Evolutionary conservation across 2,797 vertebrate species (phyloP).

Genomic region (Aeoliscus strigatus): DNA sequence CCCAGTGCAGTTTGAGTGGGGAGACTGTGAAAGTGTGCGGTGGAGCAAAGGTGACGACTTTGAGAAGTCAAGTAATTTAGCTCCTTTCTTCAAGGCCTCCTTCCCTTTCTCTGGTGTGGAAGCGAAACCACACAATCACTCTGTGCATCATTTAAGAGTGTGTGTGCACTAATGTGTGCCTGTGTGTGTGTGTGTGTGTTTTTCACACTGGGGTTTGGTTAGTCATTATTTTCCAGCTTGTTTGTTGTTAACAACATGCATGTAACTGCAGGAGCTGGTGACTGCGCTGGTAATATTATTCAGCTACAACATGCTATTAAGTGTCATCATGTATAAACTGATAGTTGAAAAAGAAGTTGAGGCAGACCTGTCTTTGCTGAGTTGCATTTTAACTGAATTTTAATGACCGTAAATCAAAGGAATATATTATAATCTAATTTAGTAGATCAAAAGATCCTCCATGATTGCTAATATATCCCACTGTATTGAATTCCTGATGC

Average conservation of each 20-base stretch:
- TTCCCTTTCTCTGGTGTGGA: slow-evolving; percentile 36
- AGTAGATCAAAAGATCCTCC: slow-evolving; percentile 73
- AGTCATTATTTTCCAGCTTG: slow-evolving; percentile 21
- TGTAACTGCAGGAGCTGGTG: background rate
- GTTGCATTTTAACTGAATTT: slow-evolving; percentile 68
- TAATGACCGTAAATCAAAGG: slow-evolving; percentile 73
- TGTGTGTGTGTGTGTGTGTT: slow-evolving; percentile 8
- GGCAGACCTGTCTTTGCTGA: slow-evolving; percentile 69
- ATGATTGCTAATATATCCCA: slow-evolving; percentile 68
- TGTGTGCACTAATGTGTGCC: slow-evolving; percentile 7
- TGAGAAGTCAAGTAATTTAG: slow-evolving; percentile 55
- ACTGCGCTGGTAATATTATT: slow-evolving; percentile 2
- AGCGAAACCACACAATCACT: slow-evolving; percentile 52
- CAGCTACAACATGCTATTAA: slow-evolving; percentile 17
- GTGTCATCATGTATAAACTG: slow-evolving; percentile 3
- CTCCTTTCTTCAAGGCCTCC: slow-evolving; percentile 46
- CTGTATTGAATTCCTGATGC: slow-evolving; percentile 65
- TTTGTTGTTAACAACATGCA: slow-evolving; percentile 8
- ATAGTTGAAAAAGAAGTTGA: slow-evolving; percentile 56
- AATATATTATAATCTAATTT: slow-evolving; percentile 80
- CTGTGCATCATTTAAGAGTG: slow-evolving; percentile 23
- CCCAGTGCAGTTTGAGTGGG: slow-evolving; percentile 52
- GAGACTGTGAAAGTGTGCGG: slow-evolving; percentile 43
- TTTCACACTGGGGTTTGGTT: slow-evolving; percentile 45
- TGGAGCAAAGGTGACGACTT: slow-evolving; percentile 52